A percentile compares a stretch with the other conserved stretches of the same genome.
phyloP scores from a whole-genome alignment of 2,888 invertebrate genomes.

The Xestia c-nigrum region DNA sequence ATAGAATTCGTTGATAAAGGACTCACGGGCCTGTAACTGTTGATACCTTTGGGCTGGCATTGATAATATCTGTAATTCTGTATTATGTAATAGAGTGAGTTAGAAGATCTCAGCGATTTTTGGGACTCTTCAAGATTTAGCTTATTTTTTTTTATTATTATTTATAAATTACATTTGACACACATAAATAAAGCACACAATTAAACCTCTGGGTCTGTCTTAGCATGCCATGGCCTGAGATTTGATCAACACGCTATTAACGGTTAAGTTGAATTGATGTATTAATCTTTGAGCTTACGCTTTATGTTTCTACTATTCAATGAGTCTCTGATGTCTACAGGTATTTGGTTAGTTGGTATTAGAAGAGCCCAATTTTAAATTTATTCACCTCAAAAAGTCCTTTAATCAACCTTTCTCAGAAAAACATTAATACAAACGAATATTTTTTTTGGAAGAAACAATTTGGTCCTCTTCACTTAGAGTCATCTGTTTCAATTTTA shows the following conservation, averaged over 20 bases:
- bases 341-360: no score
- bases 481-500: not conserved
- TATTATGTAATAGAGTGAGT: conserved; percentile 68
- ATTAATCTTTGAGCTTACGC: no score
- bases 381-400: not conserved
- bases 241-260: no score
- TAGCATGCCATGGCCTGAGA: no score
- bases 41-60: conserved; percentile 58
- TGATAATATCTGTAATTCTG: conserved; percentile 81
- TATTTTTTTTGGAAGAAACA: not conserved
- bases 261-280: no score
- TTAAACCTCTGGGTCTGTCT: no score
- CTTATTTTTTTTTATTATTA: no score
- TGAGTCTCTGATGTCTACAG: no score
- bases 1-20: conserved; percentile 78
- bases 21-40: conserved; percentile 75
- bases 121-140: not conserved
- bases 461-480: not conserved
- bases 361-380: not conserved
- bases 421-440: not conserved
- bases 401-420: not conserved
- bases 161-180: no score
- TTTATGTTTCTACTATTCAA: no score
- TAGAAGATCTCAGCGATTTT: conserved; percentile 54
- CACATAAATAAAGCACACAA: no score